Evolutionary conservation across 2,797 vertebrate genomes (phyloP), one percentile per base, ranked within the genome.

Genomic region (Botia kubotai): DNA sequence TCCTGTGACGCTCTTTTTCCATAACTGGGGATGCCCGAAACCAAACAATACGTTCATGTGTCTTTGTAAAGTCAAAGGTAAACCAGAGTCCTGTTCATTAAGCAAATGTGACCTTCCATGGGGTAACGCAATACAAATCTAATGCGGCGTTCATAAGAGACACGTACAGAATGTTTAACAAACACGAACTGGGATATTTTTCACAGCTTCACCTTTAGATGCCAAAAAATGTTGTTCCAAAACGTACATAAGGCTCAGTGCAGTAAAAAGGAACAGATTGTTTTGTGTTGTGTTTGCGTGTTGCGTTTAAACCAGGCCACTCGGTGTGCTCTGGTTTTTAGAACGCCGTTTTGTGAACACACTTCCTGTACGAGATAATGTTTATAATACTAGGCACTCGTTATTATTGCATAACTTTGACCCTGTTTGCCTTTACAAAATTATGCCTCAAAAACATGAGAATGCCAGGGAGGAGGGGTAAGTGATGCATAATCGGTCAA

Each of bases 381-480:
- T 89, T 91, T 87, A 89, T 92, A 88, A 90, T 89, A 91, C 87
- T 93, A 95, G 94, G 94, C 94, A 95, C 94, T 95, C 91, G 86
- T 94, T 77, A 89, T 93, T 95, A 95, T 95, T 95, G 94, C 94
- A 95, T 95, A 95, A 95, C 93, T 94, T 94, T 94, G 93, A 95
- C 94, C 94, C 94, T 95, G 94, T 92, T 94, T 91, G 87, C 93
- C 93, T 89, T 93, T 93, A 93, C 94, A 95, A 94, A 94, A 95
- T 95, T 94, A 95, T 94, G 93, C 93, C 89, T 94, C 86, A 90
- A 93, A 95, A 95, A 92, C 26, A 94, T 93, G 63, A 82, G 81
- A 82, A 83, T 77, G 72, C 79, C 78, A 84, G 57, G 74, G 69
- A 36, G 53, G 53, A 70, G 73, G 68, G 79, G 60, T 46, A 80